Conservation (phyloP, 2,888 invertebrate species). For the Oasisia sp. region DNA sequence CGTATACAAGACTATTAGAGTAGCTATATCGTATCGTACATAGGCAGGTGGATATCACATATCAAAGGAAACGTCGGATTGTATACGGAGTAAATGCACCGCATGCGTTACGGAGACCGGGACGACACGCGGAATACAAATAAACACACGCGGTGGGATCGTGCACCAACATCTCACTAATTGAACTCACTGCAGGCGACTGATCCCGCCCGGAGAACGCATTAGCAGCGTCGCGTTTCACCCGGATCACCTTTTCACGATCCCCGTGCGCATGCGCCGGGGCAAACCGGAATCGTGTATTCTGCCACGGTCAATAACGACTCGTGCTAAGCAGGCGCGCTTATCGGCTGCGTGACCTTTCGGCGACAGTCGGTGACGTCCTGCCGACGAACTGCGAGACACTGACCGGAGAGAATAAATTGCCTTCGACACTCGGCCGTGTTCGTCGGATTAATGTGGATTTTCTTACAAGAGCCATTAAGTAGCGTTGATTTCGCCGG, state of each 20-base stretch:
- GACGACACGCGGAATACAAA: not conserved
- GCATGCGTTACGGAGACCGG: not conserved
- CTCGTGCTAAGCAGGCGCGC: not conserved
- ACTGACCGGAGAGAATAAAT: not conserved
- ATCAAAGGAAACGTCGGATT: not conserved
- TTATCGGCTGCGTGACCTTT: not conserved
- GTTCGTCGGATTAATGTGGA: not conserved
- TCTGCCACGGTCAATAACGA: not conserved
- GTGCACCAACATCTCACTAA: not conserved
- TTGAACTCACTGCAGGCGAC: not conserved
- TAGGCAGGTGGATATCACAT: not conserved
- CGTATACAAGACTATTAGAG: not conserved
- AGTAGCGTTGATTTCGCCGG: not conserved
- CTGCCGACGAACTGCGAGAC: not conserved
- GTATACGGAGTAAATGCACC: not conserved
- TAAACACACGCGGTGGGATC: not conserved
- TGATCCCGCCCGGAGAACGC: not conserved
- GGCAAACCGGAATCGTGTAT: not conserved
- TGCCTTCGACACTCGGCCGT: not conserved
- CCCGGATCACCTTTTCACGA: not conserved
- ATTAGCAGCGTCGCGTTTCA: slow-evolving; percentile 12
- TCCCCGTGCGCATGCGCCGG: not conserved
- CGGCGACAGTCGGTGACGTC: slow-evolving; percentile 8
- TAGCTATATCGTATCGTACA: not conserved
- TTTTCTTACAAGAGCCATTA: slow-evolving; percentile 7